Evolutionary conservation across 2,888 invertebrate species (phyloP).

Genomic region (Archaeoteleia sp.): DNA sequence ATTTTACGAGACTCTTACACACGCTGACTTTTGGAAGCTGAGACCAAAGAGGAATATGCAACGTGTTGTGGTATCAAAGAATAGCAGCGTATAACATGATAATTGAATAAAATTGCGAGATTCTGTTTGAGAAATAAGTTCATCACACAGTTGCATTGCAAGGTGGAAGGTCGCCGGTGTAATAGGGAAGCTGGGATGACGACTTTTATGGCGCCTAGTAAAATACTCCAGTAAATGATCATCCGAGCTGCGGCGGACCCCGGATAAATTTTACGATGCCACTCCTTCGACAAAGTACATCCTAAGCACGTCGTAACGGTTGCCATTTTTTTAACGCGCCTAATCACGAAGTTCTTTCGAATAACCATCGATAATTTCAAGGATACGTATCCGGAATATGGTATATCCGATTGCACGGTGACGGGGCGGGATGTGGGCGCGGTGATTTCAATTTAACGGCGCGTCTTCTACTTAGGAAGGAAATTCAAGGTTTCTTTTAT

Average conservation of each 20-base stretch:
- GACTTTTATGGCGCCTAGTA: conserved; percentile 62
- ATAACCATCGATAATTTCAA: conserved; percentile 20
- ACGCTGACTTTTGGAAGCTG: no score
- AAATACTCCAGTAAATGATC: conserved; percentile 60
- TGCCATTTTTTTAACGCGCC: conserved; percentile 36
- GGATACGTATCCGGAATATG: conserved; percentile 5
- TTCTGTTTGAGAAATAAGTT: no score
- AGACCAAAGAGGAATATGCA: no score
- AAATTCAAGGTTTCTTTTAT: conserved; percentile 33
- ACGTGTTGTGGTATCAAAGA: no score
- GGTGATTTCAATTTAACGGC: conserved; percentile 31
- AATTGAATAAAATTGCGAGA: no score
- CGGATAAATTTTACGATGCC: conserved; percentile 57
- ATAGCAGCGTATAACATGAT: no score
- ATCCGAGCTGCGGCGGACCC: conserved; percentile 16
- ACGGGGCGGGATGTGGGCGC: conserved; percentile 9
- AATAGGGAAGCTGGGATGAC: conserved; percentile 58
- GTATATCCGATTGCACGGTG: conserved; percentile 10
- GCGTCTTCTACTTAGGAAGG: conserved; percentile 14
- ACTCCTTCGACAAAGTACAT: conserved; percentile 54
- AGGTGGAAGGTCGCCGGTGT: conserved; percentile 37
- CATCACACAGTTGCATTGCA: conserved; percentile 3
- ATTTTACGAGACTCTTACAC: no score
- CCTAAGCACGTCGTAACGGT: conserved; percentile 52
- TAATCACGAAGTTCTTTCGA: conserved; percentile 47